A percentile compares a stretch with the other conserved stretches of the same genome.
These are phyloP conservation scores for Clarias batrachus DNA, from an alignment of 2,113 vertebrate species.

Conservation along the genomic window DNA sequence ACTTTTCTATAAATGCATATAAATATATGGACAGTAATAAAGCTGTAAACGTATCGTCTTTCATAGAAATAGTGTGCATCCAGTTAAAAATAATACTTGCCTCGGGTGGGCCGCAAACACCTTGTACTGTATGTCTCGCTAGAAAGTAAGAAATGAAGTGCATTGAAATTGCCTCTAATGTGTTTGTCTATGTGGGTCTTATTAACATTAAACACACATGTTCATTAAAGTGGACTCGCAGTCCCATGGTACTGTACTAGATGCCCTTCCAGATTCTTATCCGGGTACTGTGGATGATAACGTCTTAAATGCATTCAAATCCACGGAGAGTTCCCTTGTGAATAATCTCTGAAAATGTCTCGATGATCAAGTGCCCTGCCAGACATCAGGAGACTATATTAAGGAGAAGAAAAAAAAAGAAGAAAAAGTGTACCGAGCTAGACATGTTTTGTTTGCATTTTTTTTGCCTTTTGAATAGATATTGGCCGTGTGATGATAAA, in stretches of 20 bases:
- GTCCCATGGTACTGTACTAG: not conserved
- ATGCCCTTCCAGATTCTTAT: not conserved
- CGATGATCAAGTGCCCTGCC: constrained; percentile 50
- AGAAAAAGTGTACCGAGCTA: constrained; percentile 29
- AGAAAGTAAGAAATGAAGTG: not conserved
- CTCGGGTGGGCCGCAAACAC: not conserved
- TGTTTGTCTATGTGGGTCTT: not conserved
- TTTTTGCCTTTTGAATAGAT: constrained; percentile 53
- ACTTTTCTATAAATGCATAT: not conserved
- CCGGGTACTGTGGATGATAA: constrained; percentile 13
- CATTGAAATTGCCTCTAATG: not conserved
- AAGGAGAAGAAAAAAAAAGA: constrained; percentile 32
- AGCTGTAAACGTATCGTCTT: not conserved
- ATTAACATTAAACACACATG: not conserved
- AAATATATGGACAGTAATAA: not conserved
- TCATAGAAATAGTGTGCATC: not conserved
- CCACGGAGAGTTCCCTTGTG: constrained; percentile 16
- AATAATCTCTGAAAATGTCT: constrained; percentile 37
- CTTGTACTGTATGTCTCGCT: not conserved
- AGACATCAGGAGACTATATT: constrained; percentile 45
- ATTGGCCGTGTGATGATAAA: constrained; percentile 45
- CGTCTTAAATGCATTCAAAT: constrained; percentile 30
- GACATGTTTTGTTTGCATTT: constrained; percentile 39
- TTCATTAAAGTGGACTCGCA: not conserved
- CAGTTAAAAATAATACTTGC: not conserved